A percentile compares a stretch with the other conserved stretches of the same genome.
Evolutionary conservation across 2,797 vertebrate genomes (phyloP).

Genomic region (Stomatorhinus walkeri): DNA sequence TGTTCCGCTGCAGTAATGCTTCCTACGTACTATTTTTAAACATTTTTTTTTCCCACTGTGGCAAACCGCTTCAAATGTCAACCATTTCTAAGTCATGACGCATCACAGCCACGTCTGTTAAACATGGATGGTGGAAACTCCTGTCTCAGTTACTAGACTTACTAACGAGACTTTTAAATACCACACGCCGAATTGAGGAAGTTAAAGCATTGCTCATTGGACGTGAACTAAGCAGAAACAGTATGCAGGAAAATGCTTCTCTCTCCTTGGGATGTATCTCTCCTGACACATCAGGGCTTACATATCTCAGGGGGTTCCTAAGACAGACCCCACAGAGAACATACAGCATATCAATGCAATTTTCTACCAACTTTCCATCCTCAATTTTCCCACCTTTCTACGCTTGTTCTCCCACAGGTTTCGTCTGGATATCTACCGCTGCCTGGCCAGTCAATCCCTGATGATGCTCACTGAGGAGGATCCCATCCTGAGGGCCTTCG

Average conservation of each 20-base stretch:
- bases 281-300: neutral
- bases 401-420: slow-evolving; percentile 60
- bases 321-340: neutral
- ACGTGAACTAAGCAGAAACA: neutral
- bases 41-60: neutral
- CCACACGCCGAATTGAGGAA: neutral
- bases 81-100: neutral
- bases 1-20: neutral
- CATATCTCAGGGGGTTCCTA: neutral
- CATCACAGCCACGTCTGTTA: neutral
- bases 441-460: slow-evolving; percentile 89
- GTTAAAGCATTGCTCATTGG: neutral
- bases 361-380: neutral
- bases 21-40: neutral
- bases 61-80: neutral
- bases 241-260: neutral
- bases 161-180: neutral
- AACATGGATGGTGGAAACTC: neutral
- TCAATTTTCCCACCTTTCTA: neutral
- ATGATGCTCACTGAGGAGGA: slow-evolving; percentile 98
- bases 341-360: neutral
- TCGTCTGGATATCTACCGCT: slow-evolving; percentile 95
- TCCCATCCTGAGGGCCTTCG: slow-evolving; percentile 91
- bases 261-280: neutral
- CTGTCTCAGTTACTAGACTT: neutral